Evolutionary conservation across 1,140 invertebrate species (phyloP), one percentile per base, ranked within the genome.

Genomic region (Eupeodes corollae): DNA sequence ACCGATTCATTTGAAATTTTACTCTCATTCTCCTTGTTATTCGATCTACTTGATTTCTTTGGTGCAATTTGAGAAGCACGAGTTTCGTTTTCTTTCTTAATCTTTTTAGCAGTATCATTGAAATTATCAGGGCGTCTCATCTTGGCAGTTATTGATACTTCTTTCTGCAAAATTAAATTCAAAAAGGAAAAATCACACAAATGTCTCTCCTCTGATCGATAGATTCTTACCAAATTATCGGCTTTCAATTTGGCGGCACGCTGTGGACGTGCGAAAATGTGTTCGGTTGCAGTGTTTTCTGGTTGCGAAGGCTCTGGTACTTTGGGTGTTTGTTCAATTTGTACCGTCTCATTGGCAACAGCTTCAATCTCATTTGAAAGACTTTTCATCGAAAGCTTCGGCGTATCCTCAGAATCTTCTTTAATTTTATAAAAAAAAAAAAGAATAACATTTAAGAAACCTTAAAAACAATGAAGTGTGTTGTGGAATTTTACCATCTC

Each of bases 301-400:
- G 62, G 55, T 1, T 62, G 62, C 6, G 63, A 62, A 8, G 59
- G 63, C 59, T 63, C 63, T 3, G 61, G 34, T 42, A n/a, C 19
- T 14, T n/a, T 37, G 3, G 35, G 6, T 3, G 35, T 14, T 37
- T 26, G 3, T 26, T 26, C 3, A 26, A 26, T 26, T 26, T 3
- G 21, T 5, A 26, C 8, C 8, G 21, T 26, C 21, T 26, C 21
- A 26, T 26, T 26, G 21, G 8, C 21, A 26, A 26, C 21, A 26
- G 21, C 21, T 26, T 26, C 21, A 26, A 26, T 26, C 8, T 26
- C 21, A 26, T 3, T 5, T 26, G 21, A 3, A 26, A 26, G 21
- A 26, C 21, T 26, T 8, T 26, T 26, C 8, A 26, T 5, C 8
- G 21, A 26, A 5, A 26, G 21, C 21, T 8, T 26, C 8, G 3